A percentile compares a stretch with the other conserved stretches of the same genome.
phyloP scores from a whole-genome alignment of 2,113 vertebrate species.

The Platycercus adscitus region DNA sequence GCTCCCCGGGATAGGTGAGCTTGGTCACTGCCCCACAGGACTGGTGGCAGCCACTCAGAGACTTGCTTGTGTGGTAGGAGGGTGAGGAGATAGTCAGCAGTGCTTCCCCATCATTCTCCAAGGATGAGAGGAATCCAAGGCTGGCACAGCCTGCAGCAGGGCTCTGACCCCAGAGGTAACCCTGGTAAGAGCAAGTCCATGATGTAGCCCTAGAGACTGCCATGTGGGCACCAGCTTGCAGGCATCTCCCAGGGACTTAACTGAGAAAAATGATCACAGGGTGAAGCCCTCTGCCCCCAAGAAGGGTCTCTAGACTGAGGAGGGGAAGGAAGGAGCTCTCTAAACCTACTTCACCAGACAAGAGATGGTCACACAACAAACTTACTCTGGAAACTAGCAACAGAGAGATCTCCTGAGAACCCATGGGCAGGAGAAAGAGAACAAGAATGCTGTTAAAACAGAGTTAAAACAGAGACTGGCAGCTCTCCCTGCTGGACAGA shows the following conservation, averaged over 20 bases:
- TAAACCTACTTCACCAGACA: conserved; percentile 65
- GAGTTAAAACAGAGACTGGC: conserved; percentile 15
- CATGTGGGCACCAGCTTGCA: background rate
- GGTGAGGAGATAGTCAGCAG: background rate
- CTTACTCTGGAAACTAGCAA: conserved; percentile 93
- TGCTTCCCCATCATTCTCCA: background rate
- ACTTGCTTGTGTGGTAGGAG: background rate
- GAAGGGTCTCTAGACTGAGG: background rate
- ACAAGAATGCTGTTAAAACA: conserved; percentile 41
- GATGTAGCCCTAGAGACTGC: background rate
- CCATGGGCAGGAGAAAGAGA: conserved; percentile 48
- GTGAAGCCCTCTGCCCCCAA: background rate
- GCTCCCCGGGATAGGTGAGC: background rate
- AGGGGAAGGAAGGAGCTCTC: background rate
- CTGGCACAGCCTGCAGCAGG: background rate
- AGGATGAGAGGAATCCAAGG: background rate
- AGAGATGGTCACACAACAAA: conserved; percentile 47
- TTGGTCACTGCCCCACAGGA: accelerated
- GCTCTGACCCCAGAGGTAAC: background rate
- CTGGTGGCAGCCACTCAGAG: background rate
- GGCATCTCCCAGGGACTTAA: background rate
- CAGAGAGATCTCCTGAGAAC: conserved; percentile 85
- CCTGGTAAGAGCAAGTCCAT: background rate
- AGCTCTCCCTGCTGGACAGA: background rate
- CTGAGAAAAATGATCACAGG: background rate